phyloP scores from a whole-genome alignment of 2,797 vertebrate species.

The Rachycentron canadum region DNA sequence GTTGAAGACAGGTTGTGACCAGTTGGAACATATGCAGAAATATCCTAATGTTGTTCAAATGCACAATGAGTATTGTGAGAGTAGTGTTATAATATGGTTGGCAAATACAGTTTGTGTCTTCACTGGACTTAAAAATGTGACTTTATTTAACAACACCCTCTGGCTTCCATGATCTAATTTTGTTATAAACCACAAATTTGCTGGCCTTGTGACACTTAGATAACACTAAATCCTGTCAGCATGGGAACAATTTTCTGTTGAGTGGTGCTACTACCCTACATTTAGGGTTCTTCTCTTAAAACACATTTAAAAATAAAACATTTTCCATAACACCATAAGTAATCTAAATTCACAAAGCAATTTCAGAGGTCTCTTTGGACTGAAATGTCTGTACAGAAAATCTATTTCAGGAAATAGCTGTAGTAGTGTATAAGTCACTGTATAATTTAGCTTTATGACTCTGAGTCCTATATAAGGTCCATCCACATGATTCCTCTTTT shows the following conservation, averaged over 20 bases:
- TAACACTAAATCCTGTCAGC: background rate
- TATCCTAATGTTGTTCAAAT: conserved; percentile 1
- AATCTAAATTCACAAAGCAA: background rate
- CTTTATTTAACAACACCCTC: background rate
- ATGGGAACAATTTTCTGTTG: background rate
- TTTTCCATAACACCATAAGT: conserved; percentile 8
- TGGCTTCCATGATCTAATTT: conserved; percentile 8
- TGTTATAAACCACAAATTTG: conserved; percentile 5
- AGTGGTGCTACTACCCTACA: background rate
- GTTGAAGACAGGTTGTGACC: background rate
- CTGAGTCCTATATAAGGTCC: conserved; percentile 4
- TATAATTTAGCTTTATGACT: conserved; percentile 7
- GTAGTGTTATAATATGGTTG: background rate
- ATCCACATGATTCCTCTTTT: conserved; percentile 6
- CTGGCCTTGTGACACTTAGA: conserved; percentile 8
- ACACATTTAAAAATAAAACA: conserved; percentile 4
- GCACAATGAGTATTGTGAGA: no score
- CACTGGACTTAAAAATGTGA: background rate
- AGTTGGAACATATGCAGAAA: conserved; percentile 3
- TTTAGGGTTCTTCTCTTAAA: conserved; percentile 1
- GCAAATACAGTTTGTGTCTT: conserved; percentile 1
- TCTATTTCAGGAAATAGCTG: conserved; percentile 35
- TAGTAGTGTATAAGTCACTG: conserved; percentile 10
- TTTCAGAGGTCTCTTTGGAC: conserved; percentile 2
- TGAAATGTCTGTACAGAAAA: conserved; percentile 20